Evolutionary conservation across 2,797 vertebrate species (phyloP), one percentile per base, ranked within the genome.

Genomic region (Linurgus olivaceus): DNA sequence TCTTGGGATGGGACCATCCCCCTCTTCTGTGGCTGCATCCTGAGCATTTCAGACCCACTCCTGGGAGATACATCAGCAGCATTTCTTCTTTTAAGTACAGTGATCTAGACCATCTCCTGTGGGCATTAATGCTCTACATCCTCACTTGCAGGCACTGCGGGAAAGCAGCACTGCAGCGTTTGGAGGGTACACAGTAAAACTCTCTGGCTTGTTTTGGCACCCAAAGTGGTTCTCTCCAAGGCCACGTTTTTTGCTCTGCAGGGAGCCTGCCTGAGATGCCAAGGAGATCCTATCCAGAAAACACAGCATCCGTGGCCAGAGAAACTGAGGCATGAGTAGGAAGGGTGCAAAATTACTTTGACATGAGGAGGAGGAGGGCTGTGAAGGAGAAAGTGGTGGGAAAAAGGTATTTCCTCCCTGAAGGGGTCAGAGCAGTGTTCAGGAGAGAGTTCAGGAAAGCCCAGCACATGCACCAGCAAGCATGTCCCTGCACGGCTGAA

Each of bases 141-240:
- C 29, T 14, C 0, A 0, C 13, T 48, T 25, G 21, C 65, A 9
- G 44, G 35, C n/a, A 13, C 18, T 18, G n/a, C 0, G 2, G n/a
- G 33, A 65, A 44, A 66, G 42, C 35, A 83, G 45, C n/a, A 21
- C 11, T 23, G 18, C 23, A 71, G 37, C 9, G 1, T 48, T 86
- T 74, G 33, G 31, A 50, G 73, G 57, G 26, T 24, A 21, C 25
- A 29, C 8, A 14, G 28, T 35, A 45, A 74, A 71, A 74, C 37
- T 17, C 58, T 18, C 23, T 7, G 24, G 11, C 25, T 57, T n/a
- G 42, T 13, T 82, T 50, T 42, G 35, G 42, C 24, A 35, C 42
- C 51, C 35, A 26, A 66, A 71, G 33, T 11, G 6, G 2, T 4
- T 48, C 35, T 57, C 28, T 72, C 55, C 65, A 79, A 61, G 38